These are phyloP conservation scores for Cynocephalus volans DNA, from an alignment of 2,113 vertebrate species.

Conservation along the genomic window DNA sequence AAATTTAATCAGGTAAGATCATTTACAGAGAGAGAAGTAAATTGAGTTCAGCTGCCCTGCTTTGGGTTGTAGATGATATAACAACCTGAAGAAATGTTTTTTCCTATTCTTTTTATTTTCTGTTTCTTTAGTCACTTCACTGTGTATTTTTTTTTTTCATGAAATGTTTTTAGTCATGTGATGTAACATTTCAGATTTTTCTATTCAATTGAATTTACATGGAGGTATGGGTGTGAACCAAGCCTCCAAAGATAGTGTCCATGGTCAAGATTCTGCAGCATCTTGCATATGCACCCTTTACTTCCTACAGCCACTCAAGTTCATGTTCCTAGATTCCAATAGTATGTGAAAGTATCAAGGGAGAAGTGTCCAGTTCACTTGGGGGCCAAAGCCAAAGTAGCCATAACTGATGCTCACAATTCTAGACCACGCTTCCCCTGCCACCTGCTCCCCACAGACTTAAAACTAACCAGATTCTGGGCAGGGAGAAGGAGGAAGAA, in stretches of 20 bases:
- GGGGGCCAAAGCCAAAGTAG: neutral
- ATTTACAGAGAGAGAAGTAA: slow-evolving; percentile 16
- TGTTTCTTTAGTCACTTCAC: neutral
- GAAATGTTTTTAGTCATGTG: neutral
- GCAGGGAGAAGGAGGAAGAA: neutral
- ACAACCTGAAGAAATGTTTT: slow-evolving; percentile 16
- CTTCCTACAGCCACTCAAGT: neutral
- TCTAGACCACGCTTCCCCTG: rapidly evolving
- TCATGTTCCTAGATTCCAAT: neutral
- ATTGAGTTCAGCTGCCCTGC: slow-evolving; percentile 44
- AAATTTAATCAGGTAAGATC: slow-evolving; percentile 48
- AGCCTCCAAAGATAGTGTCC: neutral
- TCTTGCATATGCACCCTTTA: neutral
- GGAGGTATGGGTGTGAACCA: neutral
- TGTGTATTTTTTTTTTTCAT: neutral
- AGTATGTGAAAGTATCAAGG: neutral
- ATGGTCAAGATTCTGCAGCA: neutral
- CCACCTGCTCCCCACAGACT: neutral
- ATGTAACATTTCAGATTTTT: slow-evolving; percentile 1
- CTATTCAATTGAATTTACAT: neutral
- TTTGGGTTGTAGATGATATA: slow-evolving; percentile 5
- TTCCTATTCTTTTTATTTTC: slow-evolving; percentile 29
- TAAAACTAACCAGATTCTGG: neutral
- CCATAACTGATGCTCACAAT: neutral
- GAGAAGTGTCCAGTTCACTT: neutral